Base-by-base conservation (phyloP, 2,797 vertebrate species). In the Tragopan temminckii region DNA sequence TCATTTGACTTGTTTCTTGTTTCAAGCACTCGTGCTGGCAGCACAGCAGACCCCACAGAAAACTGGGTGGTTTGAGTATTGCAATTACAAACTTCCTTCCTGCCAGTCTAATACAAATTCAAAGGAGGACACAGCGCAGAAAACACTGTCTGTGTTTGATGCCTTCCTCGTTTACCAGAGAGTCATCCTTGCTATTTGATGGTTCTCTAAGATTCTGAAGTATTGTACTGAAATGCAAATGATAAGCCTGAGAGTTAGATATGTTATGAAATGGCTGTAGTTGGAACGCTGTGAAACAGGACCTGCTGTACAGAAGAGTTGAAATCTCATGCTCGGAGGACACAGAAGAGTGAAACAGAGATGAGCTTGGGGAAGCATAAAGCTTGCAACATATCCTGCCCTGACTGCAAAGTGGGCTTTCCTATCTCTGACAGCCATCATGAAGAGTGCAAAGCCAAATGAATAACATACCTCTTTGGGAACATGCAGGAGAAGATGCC, bases 221-320 rank as follows among this genome's bases (percentile, higher is more conserved):
- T 45, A n/a, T 6, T 80, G 40, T 13, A 61, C 23, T 68, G 42
- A 76, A 63, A n/a, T 68, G 33, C 11, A 35, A 87, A 35, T 61
- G 67, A 40, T 2, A 69, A 77, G 45, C 2, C 3, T 43, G 64
- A 35, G 72, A 36, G 20, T 69, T 40, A 29, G 68, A 48, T 12
- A 8, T 3, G 23, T 61, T 75, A 62, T 13, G 9, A 46, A 3
- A 2, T 4, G 19, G 9, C 3, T 80, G 2, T 11, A 2, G 3
- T 62, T 61, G 58, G 59, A 85, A 93, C 38, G 58, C 62, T 83
- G 80, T 78, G 81, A 93, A 88, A 71, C 45, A 72, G 27, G 24
- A 40, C 50, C 82, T 89, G 18, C 29, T 29, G 62, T 48, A 84
- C 45, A 87, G 61, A 64, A 66, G 77, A 55, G 23, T 53, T 61